Evolutionary conservation across 2,888 invertebrate genomes (phyloP).

Genomic region (Tuberolachnus salignus): DNA sequence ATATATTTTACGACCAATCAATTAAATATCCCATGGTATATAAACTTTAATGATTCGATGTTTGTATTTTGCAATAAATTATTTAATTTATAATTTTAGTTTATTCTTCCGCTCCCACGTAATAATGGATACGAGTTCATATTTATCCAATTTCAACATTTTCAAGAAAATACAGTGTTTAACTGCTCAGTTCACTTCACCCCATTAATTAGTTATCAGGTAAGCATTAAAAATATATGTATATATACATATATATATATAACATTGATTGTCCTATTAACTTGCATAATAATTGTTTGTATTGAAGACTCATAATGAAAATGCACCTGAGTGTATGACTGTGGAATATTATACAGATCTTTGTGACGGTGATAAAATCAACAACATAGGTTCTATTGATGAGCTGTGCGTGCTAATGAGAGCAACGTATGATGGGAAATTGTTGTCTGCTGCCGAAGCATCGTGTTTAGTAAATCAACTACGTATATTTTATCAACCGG

Average conservation of each 20-base stretch:
- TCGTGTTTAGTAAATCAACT: slow-evolving; percentile 35
- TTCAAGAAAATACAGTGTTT: background rate
- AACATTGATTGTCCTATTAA: too few species aligned
- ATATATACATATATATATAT: too few species aligned
- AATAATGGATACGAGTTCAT: slow-evolving; percentile 40
- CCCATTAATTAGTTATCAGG: slow-evolving; percentile 42
- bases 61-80: background rate
- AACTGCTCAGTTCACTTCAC: slow-evolving; percentile 44
- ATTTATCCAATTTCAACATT: slow-evolving; percentile 41
- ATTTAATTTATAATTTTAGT: slow-evolving; percentile 36
- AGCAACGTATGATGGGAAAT: slow-evolving; percentile 39
- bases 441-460: slow-evolving; percentile 33
- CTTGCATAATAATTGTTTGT: too few species aligned
- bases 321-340: slow-evolving; percentile 51
- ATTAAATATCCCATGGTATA: slow-evolving; percentile 48
- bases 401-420: slow-evolving; percentile 33
- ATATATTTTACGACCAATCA: slow-evolving; percentile 27
- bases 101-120: slow-evolving; percentile 34
- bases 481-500: slow-evolving; percentile 28
- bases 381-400: background rate
- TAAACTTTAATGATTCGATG: background rate
- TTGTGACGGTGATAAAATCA: background rate
- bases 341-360: slow-evolving; percentile 44
- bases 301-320: slow-evolving; percentile 28
- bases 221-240: slow-evolving; percentile 1